phyloP scores from a whole-genome alignment of 1,140 invertebrate species.

The Leptinotarsa undecemlineata region DNA sequence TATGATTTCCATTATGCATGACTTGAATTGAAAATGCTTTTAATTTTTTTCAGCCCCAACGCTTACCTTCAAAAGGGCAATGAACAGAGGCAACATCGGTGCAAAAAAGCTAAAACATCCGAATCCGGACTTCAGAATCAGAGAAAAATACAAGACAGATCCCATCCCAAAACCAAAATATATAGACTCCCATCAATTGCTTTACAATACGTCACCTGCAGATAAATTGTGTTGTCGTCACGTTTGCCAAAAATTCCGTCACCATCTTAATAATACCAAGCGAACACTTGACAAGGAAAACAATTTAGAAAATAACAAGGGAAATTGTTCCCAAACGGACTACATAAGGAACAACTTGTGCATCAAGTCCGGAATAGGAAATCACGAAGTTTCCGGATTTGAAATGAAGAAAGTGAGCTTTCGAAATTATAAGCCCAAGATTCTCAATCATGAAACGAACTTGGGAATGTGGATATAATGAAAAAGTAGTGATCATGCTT shows the following conservation, averaged over 20 bases:
- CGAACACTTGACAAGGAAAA: not conserved
- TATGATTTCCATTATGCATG: too few relatives aligned
- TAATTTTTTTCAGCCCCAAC: not conserved
- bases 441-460: slow-evolving; percentile 58
- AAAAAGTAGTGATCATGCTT: not conserved
- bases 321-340: slow-evolving; percentile 43
- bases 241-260: not conserved
- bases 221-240: not conserved
- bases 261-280: not conserved
- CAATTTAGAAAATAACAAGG: not conserved
- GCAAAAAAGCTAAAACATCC: slow-evolving; percentile 41
- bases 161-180: slow-evolving; percentile 30
- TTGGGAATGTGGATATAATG: slow-evolving; percentile 54
- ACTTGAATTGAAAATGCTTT: too few relatives aligned
- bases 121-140: slow-evolving; percentile 32
- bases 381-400: slow-evolving; percentile 43
- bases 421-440: slow-evolving; percentile 70
- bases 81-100: slow-evolving; percentile 45
- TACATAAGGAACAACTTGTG: slow-evolving; percentile 64
- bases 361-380: slow-evolving; percentile 63
- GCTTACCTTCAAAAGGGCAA: slow-evolving; percentile 31
- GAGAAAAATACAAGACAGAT: slow-evolving; percentile 50
- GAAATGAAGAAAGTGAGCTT: slow-evolving; percentile 58
- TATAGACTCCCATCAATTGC: not conserved
- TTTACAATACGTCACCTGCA: not conserved